These are phyloP conservation scores for Diachasma alloeum DNA, from an alignment of 1,140 invertebrate genomes.

Conservation along the genomic window DNA sequence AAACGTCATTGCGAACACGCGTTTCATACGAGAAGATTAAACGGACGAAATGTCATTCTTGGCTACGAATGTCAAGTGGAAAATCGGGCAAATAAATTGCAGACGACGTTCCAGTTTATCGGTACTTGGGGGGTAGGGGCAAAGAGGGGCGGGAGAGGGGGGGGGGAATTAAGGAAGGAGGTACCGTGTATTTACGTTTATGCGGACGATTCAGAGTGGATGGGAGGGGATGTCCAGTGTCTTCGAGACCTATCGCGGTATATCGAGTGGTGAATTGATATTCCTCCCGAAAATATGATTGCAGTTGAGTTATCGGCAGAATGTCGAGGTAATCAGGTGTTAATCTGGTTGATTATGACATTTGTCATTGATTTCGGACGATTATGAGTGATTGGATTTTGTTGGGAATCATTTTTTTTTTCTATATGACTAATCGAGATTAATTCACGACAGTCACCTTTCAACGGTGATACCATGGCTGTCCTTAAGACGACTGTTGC, in stretches of 20 bases:
- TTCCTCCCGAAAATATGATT: background rate
- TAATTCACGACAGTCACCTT: slow-evolving; percentile 1
- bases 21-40: slow-evolving; percentile 24
- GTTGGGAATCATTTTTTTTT: background rate
- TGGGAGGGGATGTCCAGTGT: background rate
- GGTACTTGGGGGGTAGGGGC: background rate
- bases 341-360: too few relatives aligned
- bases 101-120: slow-evolving; percentile 25
- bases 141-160: too few relatives aligned
- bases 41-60: slow-evolving; percentile 31
- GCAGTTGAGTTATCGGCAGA: background rate
- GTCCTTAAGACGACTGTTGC: background rate
- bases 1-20: slow-evolving; percentile 30
- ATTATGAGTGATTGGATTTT: background rate
- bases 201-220: background rate
- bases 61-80: slow-evolving; percentile 53
- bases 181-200: slow-evolving; percentile 5
- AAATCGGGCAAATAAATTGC: slow-evolving; percentile 52
- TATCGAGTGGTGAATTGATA: background rate
- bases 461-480: background rate
- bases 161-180: background rate
- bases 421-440: background rate
- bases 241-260: background rate
- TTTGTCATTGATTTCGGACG: background rate
- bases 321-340: background rate